Percentiles rank a stretch among this genome's conserved stretches.
Conservation (phyloP, 2,113 vertebrate genomes). For the Tretioscincus oriximinensis region DNA sequence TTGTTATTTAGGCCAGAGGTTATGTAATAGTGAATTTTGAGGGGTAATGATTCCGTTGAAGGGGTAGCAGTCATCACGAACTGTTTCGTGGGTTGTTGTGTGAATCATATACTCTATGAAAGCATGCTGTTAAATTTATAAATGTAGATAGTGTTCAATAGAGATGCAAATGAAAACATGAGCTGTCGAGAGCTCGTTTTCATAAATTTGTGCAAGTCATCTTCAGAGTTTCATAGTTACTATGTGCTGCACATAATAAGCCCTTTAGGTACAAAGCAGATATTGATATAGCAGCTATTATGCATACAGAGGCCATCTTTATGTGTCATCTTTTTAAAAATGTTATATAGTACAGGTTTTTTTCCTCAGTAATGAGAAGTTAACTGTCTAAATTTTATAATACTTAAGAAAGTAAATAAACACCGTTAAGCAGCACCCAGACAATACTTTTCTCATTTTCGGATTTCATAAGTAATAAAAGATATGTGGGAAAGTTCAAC, state of each 20-base stretch:
- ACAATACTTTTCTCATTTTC: neutral
- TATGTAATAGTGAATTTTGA: neutral
- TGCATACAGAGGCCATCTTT: neutral
- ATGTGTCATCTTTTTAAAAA: neutral
- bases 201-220: neutral
- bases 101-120: neutral
- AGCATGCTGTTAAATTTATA: neutral
- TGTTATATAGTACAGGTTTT: neutral
- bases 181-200: neutral
- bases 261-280: neutral
- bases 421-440: neutral
- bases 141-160: neutral
- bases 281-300: neutral
- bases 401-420: neutral
- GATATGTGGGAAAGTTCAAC: too few relatives aligned
- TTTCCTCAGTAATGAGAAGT: neutral
- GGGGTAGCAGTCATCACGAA: constrained; percentile 32
- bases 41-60: constrained; percentile 43
- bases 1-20: too few relatives aligned
- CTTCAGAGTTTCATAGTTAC: neutral
- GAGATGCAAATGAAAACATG: neutral
- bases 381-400: neutral
- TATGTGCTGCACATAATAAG: neutral
- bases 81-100: neutral
- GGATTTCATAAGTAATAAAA: too few relatives aligned